Evolutionary conservation across 2,113 vertebrate genomes (phyloP).

Genomic region (Syrmaticus mikado): DNA sequence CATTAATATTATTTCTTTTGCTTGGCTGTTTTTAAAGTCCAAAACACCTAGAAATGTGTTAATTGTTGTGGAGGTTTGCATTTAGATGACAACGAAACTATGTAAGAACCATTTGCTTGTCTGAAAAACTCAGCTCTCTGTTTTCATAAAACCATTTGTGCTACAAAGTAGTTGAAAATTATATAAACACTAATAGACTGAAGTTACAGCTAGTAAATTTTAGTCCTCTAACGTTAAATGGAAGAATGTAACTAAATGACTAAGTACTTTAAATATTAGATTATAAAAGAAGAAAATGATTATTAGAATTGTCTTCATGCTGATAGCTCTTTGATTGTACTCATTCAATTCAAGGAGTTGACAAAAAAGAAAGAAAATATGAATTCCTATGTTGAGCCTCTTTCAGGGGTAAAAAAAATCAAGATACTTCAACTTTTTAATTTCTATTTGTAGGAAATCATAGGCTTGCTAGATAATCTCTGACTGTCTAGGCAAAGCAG

Average conservation of each 20-base stretch:
- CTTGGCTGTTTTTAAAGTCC: background rate
- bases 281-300: background rate
- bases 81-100: background rate
- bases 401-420: background rate
- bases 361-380: background rate
- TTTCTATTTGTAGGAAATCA: background rate
- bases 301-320: background rate
- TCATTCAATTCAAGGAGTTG: background rate
- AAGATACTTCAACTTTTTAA: background rate
- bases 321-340: background rate
- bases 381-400: background rate
- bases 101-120: background rate
- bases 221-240: background rate
- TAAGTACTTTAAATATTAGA: background rate
- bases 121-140: background rate
- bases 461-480: background rate
- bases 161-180: background rate
- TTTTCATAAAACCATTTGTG: background rate
- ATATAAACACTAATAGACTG: background rate
- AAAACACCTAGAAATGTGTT: background rate
- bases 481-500: constrained; percentile 3
- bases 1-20: too few relatives aligned
- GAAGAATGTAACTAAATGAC: background rate
- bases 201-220: background rate
- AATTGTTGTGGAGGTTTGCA: background rate